phyloP scores from a whole-genome alignment of 2,113 vertebrate genomes.

The Pangasianodon hypophthalmus region DNA sequence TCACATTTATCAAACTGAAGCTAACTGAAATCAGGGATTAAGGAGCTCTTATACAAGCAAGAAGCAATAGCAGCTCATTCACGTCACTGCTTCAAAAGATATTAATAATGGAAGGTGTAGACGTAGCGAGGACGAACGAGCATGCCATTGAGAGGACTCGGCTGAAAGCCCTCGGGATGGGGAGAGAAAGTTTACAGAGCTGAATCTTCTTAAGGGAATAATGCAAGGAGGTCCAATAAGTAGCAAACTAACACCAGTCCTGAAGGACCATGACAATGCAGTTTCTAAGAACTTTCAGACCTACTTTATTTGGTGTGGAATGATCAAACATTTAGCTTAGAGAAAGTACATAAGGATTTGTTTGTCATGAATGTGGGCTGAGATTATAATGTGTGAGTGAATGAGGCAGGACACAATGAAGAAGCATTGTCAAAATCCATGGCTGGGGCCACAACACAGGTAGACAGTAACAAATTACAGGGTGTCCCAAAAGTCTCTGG shows the following conservation, averaged over 20 bases:
- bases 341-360: not conserved
- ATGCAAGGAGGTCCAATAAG: not conserved
- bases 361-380: not conserved
- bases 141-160: not conserved
- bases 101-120: constrained; percentile 3
- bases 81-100: not conserved
- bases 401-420: not conserved
- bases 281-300: not conserved
- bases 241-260: not conserved
- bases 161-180: not conserved
- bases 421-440: not conserved
- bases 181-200: not conserved
- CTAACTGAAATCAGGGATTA: not conserved
- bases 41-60: not conserved
- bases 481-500: too few relatives aligned
- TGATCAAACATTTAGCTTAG: not conserved
- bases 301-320: not conserved
- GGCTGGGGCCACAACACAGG: not conserved
- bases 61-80: not conserved
- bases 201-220: not conserved
- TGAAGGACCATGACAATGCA: not conserved
- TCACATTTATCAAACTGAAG: constrained; percentile 18
- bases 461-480: too few relatives aligned
- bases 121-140: not conserved
- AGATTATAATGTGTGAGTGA: not conserved